Evolutionary conservation across 92 coral and sea anemone species (phyloP).

Genomic region (Zoanthus sociatus): DNA sequence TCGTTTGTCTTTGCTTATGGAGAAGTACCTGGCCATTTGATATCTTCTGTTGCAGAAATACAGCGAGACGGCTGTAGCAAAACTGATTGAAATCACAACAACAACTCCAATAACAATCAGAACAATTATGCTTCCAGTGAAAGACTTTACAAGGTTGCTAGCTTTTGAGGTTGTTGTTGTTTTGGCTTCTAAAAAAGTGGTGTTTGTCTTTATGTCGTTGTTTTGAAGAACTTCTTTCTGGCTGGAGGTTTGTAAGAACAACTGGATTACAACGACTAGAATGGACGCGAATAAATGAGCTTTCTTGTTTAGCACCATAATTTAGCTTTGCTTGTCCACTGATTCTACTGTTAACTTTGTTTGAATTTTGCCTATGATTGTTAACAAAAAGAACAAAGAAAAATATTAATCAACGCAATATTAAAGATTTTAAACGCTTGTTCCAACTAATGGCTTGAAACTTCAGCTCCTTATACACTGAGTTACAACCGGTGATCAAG

Average conservation of each 20-base stretch:
- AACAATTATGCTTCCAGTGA: conserved; percentile 4
- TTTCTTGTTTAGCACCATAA: neutral
- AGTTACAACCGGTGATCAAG: no score
- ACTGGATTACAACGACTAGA: neutral
- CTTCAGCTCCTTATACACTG: no score
- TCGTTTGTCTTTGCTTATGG: conserved; percentile 3
- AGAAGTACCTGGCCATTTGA: neutral
- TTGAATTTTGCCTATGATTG: no score
- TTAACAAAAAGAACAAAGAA: no score
- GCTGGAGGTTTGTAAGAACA: neutral
- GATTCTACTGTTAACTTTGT: neutral
- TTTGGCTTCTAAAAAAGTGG: neutral
- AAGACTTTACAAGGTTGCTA: neutral
- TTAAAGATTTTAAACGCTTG: no score
- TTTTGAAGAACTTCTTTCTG: neutral
- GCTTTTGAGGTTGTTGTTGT: neutral
- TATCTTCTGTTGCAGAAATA: conserved; percentile 26
- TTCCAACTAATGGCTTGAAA: no score
- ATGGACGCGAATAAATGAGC: neutral
- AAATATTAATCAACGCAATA: no score
- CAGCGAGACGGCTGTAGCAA: conserved; percentile 13
- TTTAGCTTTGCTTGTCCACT: neutral
- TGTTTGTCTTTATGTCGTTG: neutral
- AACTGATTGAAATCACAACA: conserved; percentile 3
- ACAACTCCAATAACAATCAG: conserved; percentile 10